Conservation (phyloP, 2,888 invertebrate species). For the Creontiades dilutus region DNA sequence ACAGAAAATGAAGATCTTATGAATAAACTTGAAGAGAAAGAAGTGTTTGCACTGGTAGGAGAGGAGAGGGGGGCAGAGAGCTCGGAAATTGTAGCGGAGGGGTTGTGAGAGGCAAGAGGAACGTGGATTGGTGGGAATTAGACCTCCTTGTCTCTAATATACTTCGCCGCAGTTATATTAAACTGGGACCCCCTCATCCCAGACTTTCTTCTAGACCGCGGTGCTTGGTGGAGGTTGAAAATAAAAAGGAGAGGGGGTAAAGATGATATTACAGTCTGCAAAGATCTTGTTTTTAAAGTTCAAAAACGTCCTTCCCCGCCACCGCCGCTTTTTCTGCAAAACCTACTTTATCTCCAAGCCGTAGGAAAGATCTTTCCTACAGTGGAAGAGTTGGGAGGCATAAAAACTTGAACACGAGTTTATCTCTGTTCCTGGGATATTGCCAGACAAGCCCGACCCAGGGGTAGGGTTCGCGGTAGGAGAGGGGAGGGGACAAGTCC, state of each 20-base stretch:
- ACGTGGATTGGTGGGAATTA: constrained; percentile 54
- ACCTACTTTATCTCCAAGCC: constrained; percentile 30
- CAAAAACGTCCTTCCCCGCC: constrained; percentile 29
- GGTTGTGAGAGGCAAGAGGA: background rate
- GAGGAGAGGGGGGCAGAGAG: background rate
- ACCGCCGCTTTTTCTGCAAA: background rate
- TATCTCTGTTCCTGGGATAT: constrained; percentile 64
- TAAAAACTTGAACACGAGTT: constrained; percentile 66
- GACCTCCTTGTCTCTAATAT: constrained; percentile 56
- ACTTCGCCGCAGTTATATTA: constrained; percentile 63
- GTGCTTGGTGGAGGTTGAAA: constrained; percentile 9
- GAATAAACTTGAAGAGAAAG: constrained; percentile 59
- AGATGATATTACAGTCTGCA: constrained; percentile 57
- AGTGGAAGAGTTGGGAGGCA: constrained; percentile 27
- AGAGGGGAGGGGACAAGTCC: background rate
- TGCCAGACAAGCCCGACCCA: constrained; percentile 54
- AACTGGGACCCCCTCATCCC: constrained; percentile 41
- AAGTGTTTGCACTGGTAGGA: constrained; percentile 41
- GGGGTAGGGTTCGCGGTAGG: background rate
- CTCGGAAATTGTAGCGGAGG: constrained; percentile 42
- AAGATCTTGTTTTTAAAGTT: constrained; percentile 65
- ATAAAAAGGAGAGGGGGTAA: constrained; percentile 12
- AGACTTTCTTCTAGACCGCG: constrained; percentile 16
- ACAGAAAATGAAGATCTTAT: constrained; percentile 55
- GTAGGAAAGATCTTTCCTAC: background rate